phyloP scores from a whole-genome alignment of 35 echinoderm and acorn worm species.

The Anneissia japonica region DNA sequence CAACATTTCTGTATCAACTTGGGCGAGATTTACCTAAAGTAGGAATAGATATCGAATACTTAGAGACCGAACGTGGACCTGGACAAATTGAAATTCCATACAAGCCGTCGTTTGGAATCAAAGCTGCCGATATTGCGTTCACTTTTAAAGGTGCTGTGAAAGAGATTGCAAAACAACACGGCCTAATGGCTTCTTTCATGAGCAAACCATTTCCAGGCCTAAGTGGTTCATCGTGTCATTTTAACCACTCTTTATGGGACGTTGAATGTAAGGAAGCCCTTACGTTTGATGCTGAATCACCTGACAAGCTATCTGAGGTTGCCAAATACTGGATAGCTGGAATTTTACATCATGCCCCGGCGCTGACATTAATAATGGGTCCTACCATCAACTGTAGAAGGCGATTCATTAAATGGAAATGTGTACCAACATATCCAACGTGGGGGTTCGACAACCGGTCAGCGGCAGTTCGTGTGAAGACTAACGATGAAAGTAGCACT shows the following conservation, averaged over 20 bases:
- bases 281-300: slow-evolving; percentile 24
- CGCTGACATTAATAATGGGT: slow-evolving; percentile 26
- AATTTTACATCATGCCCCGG: slow-evolving; percentile 37
- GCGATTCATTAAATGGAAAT: slow-evolving; percentile 21
- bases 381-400: slow-evolving; percentile 55
- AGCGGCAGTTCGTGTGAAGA: slow-evolving; percentile 27
- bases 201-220: slow-evolving; percentile 32
- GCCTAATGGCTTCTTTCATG: slow-evolving; percentile 64
- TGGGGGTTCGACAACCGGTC: slow-evolving; percentile 62
- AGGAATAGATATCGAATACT: slow-evolving; percentile 54
- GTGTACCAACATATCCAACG: slow-evolving; percentile 31
- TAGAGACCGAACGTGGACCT: slow-evolving; percentile 43
- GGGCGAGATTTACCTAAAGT: slow-evolving; percentile 51
- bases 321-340: slow-evolving; percentile 59
- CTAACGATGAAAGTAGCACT: slow-evolving; percentile 28
- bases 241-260: slow-evolving; percentile 59
- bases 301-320: slow-evolving; percentile 22
- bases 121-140: slow-evolving; percentile 48
- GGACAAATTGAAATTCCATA: slow-evolving; percentile 58
- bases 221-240: slow-evolving; percentile 36
- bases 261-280: slow-evolving; percentile 12
- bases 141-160: slow-evolving; percentile 62
- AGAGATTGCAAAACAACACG: slow-evolving; percentile 44
- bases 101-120: slow-evolving; percentile 50
- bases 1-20: slow-evolving; percentile 44